These are phyloP conservation scores for Tragelaphus imberbis DNA, from an alignment of 2,113 vertebrate genomes.

Conservation along the genomic window DNA sequence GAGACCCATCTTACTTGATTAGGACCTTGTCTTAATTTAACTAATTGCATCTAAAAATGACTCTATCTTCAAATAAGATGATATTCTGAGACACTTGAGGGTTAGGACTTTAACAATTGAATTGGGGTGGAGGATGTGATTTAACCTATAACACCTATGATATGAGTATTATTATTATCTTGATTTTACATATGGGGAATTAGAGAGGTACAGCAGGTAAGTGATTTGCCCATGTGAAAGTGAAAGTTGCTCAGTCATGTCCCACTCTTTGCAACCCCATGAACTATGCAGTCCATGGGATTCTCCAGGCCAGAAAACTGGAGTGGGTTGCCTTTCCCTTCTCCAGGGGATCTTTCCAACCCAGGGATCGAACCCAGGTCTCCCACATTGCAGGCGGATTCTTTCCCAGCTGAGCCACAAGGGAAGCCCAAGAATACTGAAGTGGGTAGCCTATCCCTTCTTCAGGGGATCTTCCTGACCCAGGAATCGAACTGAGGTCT, in stretches of 20 bases:
- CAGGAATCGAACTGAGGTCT: background rate
- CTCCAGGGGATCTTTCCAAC: background rate
- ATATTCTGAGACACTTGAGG: background rate
- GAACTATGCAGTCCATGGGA: background rate
- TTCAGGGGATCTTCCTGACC: background rate
- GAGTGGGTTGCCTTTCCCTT: background rate
- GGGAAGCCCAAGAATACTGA: background rate
- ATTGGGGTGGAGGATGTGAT: background rate
- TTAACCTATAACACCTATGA: background rate
- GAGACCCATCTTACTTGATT: background rate
- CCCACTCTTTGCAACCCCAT: background rate
- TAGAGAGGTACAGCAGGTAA: background rate
- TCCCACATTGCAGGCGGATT: background rate
- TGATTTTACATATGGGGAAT: background rate
- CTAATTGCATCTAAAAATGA: background rate
- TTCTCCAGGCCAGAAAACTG: background rate
- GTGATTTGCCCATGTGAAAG: background rate
- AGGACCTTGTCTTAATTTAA: background rate
- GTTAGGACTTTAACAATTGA: background rate
- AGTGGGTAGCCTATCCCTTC: background rate
- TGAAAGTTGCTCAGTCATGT: background rate
- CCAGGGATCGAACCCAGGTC: background rate
- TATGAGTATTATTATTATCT: background rate
- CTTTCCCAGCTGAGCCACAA: background rate
- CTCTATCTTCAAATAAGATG: background rate